These are phyloP conservation scores for Drosophila kambysellisi DNA, from an alignment of 2,888 invertebrate species.

Conservation along the genomic window DNA sequence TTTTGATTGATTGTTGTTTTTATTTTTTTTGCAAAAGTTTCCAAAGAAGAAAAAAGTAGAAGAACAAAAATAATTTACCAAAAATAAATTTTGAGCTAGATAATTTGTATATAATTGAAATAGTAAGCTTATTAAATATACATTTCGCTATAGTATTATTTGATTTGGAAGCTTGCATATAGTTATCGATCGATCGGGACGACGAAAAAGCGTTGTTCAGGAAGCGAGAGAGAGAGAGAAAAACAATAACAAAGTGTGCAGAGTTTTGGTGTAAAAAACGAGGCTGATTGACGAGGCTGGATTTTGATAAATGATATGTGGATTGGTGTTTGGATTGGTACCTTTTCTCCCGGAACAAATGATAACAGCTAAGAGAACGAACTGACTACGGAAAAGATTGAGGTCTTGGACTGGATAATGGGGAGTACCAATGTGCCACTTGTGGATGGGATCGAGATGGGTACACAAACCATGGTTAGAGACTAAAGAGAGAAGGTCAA, in stretches of 20 bases:
- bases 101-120: constrained; percentile 54
- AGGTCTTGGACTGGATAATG: background rate
- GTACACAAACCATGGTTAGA: constrained; percentile 20
- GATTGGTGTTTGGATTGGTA: background rate
- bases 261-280: constrained; percentile 34
- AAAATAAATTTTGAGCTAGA: constrained; percentile 63
- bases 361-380: constrained; percentile 33
- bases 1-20: constrained; percentile 25
- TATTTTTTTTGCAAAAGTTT: constrained; percentile 41
- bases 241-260: constrained; percentile 37
- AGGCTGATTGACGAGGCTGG: constrained; percentile 18
- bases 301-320: constrained; percentile 28
- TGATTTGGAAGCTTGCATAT: constrained; percentile 35
- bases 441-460: background rate
- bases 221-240: constrained; percentile 17
- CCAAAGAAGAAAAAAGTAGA: constrained; percentile 70
- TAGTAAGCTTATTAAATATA: constrained; percentile 60
- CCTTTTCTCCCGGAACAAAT: constrained; percentile 23
- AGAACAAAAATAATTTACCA: constrained; percentile 75
- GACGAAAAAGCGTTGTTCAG: constrained; percentile 43
- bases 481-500: constrained; percentile 25
- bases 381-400: constrained; percentile 10
- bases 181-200: constrained; percentile 45
- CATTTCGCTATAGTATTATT: constrained; percentile 40
- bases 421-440: background rate